Evolutionary conservation across 1,140 invertebrate genomes (phyloP), one percentile per base, ranked within the genome.

Genomic region (Drosophila bocqueti): DNA sequence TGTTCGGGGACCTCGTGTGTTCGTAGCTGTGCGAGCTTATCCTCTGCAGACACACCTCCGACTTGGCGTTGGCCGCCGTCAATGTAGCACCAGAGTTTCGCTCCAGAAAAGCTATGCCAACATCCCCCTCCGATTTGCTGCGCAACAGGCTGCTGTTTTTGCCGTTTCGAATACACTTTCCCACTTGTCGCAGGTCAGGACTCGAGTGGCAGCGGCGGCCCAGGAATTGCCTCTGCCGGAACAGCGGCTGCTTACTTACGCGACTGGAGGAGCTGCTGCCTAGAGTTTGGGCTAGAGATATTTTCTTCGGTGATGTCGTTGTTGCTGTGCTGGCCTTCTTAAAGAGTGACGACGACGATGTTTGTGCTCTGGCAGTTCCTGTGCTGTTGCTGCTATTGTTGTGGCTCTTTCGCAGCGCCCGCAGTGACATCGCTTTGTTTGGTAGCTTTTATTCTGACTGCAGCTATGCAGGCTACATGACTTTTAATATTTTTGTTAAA

Each of bases 11-110:
- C 15, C 34, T 26, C 31, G 29, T 36, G 9, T 65, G 59, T 21
- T 91, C 83, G 82, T 86, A 93, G 43, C 68, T 92, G 21, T 93
- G 92, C 7, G 85, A 91, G 36, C 84, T 90, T 13, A 92, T 92
- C n/a, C 80, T 72, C 36, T 93, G 80, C 43, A 93, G 52, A 43
- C 92, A 93, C 57, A 93, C 90, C 50, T 93, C 92, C 4, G 92
- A 92, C 58, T 93, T 93, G 43, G 92, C 91, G 87, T 81, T 87
- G 40, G 73, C 69, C 16, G 50, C 77, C 42, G 66, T 76, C 43
- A 76, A 46, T 16, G 45, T 46, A 50, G 50, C 57, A 31, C 62
- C 45, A 3, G 66, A 50, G 18, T 81, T 57, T 26, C 80, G 10
- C 54, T 66, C 63, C 31, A 76, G 49, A 11, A 42, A 36, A 10